Base-by-base conservation (phyloP, 2,888 invertebrate genomes). In the Mystacides longicornis region DNA sequence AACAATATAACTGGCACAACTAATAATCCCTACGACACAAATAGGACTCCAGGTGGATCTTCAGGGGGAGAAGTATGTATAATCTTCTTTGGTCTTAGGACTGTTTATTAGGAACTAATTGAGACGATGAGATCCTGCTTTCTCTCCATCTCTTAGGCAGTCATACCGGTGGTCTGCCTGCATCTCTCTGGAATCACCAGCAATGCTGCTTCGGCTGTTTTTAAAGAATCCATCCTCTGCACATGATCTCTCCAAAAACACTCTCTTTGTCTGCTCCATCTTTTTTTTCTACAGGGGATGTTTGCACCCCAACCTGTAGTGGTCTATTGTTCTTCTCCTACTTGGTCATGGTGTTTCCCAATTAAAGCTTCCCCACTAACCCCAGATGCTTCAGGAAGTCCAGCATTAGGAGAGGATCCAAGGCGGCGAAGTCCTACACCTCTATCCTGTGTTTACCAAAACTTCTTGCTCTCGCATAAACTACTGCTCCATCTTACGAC, bases 1-100 rank as follows among this genome's bases (percentile, higher is more conserved):
- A 96, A 96, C 72, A 87, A 86, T 56, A 82, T 93, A 0, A 87
- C 89, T 33, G 96, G 97, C 0, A 78, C 85, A 45, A 91, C 94
- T 0, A 83, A 80, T 66, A 97, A 96, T 72, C 93, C 96, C 0
- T 95, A 95, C 66, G 87, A 95, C 67, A 81, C 85, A 52, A 81
- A 81, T 22, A 80, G 87, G 62, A 93, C 84, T 0, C 81, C 86
- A 3, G 96, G 95, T 0, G 96, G 96, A 4, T 94, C 94, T 16
- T 93, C 93, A 23, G 95, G 95, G 58, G 90, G 90, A 53, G 91
- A 89, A 77, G 87, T 85, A 51, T 45, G 18, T n/a, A n/a, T n/a
- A n/a, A n/a, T n/a, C n/a, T n/a, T n/a, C n/a, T n/a, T n/a, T n/a
- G n/a, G n/a, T n/a, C n/a, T n/a, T n/a, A n/a, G n/a, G n/a, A n/a